A percentile compares a stretch with the other conserved stretches of the same genome.
phyloP scores from a whole-genome alignment of 2,113 vertebrate species.

The Lagenorhynchus albirostris region DNA sequence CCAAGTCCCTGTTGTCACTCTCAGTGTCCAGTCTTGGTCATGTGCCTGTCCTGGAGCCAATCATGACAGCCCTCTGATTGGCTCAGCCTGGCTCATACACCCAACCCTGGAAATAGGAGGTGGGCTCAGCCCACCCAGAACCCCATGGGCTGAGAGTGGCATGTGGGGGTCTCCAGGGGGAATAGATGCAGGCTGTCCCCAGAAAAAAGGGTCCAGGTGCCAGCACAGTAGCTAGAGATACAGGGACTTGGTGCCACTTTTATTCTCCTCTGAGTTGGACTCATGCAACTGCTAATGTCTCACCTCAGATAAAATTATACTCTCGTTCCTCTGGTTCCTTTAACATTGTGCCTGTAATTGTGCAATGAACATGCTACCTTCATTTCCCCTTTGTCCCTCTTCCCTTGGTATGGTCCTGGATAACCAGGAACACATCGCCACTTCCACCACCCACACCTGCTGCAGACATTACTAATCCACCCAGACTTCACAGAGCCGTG shows the following conservation, averaged over 20 bases:
- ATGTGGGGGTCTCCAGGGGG: neutral
- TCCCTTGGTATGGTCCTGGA: neutral
- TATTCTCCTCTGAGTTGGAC: neutral
- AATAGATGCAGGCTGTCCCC: neutral
- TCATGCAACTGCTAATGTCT: neutral
- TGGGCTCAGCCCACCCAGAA: neutral
- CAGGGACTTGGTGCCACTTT: neutral
- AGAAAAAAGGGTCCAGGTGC: neutral
- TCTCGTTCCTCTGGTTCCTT: neutral
- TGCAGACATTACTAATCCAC: neutral
- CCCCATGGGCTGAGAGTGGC: neutral
- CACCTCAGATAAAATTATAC: neutral
- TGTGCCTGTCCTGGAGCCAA: neutral
- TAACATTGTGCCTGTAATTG: neutral
- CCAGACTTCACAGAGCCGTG: neutral
- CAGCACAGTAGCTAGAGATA: neutral
- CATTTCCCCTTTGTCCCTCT: neutral
- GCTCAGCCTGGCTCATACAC: neutral
- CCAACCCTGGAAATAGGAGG: neutral
- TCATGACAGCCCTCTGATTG: neutral
- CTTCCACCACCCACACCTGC: rapidly evolving
- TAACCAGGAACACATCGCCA: rapidly evolving
- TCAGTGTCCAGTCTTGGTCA: neutral
- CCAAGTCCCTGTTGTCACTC: neutral
- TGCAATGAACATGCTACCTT: neutral